Conservation (phyloP, 2,113 vertebrate genomes). For the Perognathus longimembris region DNA sequence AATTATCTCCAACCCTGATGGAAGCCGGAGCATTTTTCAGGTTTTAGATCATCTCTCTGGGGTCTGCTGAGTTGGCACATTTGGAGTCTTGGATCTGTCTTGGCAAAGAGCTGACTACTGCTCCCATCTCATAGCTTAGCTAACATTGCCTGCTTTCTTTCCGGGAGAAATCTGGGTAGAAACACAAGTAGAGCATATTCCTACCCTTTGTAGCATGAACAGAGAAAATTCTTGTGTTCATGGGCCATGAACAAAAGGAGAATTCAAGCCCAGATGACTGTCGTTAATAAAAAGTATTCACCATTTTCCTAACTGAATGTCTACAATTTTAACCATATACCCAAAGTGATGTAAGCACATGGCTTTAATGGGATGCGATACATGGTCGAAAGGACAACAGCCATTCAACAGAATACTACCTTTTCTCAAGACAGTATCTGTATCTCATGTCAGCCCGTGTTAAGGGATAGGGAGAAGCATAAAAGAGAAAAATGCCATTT, state of each 20-base stretch:
- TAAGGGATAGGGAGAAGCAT: neutral
- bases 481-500: neutral
- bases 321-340: neutral
- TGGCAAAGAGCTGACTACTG: constrained; percentile 40
- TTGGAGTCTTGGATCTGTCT: constrained; percentile 8
- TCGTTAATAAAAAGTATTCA: constrained; percentile 31
- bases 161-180: constrained; percentile 16
- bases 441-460: neutral
- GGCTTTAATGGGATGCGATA: neutral
- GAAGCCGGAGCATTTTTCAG: constrained; percentile 11
- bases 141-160: neutral
- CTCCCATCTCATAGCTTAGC: neutral
- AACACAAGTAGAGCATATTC: neutral
- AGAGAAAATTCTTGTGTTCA: neutral
- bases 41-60: constrained; percentile 48
- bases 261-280: neutral
- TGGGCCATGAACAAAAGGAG: neutral
- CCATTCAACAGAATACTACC: neutral
- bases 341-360: neutral
- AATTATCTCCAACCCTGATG: constrained; percentile 48
- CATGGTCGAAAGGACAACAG: neutral
- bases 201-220: neutral
- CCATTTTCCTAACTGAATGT: constrained; percentile 35
- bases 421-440: neutral
- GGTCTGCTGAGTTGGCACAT: constrained; percentile 34